Percentiles rank a stretch among this genome's conserved stretches.
Evolutionary conservation across 1,140 invertebrate genomes (phyloP).

Genomic region (Apis laboriosa): DNA sequence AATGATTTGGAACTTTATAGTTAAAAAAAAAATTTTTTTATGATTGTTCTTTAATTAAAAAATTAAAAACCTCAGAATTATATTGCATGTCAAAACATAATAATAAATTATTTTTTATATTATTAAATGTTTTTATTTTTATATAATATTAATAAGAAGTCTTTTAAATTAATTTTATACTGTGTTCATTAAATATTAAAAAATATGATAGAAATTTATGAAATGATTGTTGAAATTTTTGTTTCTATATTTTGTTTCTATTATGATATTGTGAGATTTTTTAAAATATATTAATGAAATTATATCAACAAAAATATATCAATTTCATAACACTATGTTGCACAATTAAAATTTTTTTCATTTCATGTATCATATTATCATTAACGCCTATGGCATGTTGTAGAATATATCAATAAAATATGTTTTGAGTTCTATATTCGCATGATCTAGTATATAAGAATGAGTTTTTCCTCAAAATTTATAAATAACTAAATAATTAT

Average conservation of each 20-base stretch:
- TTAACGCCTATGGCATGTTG: conserved; percentile 48
- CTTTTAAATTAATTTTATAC: background rate
- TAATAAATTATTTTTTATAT: background rate
- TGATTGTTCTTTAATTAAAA: background rate
- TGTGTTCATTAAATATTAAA: background rate
- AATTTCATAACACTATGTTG: conserved; percentile 1
- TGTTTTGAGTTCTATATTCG: conserved; percentile 52
- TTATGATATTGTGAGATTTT: conserved; percentile 4
- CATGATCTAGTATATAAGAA: conserved; percentile 53
- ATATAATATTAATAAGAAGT: background rate
- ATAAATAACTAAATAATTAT: conserved; percentile 17
- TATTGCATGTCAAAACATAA: conserved; percentile 9
- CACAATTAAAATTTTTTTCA: conserved; percentile 5
- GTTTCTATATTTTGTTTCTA: background rate
- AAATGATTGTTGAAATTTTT: background rate
- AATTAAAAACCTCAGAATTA: background rate
- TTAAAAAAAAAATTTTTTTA: background rate
- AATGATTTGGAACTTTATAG: background rate
- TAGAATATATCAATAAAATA: conserved; percentile 47
- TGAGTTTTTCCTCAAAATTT: conserved; percentile 10
- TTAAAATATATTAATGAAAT: too few relatives aligned
- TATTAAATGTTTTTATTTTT: background rate
- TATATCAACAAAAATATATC: background rate
- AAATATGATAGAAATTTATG: background rate
- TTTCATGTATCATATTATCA: conserved; percentile 38